A percentile compares a stretch with the other conserved stretches of the same genome.
phyloP scores from a whole-genome alignment of 2,797 vertebrate species.

The Chromobotia macracanthus region DNA sequence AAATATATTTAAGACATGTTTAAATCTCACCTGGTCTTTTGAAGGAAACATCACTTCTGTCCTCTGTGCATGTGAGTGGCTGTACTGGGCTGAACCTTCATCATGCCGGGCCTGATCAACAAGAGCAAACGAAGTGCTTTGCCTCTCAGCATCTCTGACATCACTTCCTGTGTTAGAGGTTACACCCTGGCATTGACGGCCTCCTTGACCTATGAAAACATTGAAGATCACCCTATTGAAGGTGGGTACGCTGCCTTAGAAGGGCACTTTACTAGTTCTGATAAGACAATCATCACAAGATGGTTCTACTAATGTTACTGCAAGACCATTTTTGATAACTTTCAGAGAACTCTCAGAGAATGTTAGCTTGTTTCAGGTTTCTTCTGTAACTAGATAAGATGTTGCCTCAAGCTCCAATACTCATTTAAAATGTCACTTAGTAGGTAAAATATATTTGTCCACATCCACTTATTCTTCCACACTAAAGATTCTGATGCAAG shows the following conservation, averaged over 20 bases:
- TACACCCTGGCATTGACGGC: constrained; percentile 92
- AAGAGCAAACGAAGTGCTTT: constrained; percentile 76
- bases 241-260: constrained; percentile 74
- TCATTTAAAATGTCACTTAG: neutral
- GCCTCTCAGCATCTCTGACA: constrained; percentile 86
- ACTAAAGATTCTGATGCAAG: neutral
- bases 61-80: constrained; percentile 17
- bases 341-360: too few species aligned
- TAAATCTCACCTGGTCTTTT: constrained; percentile 13
- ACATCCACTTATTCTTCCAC: neutral
- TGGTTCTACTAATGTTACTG: too few species aligned
- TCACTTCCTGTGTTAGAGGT: constrained; percentile 91
- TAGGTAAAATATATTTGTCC: too few species aligned
- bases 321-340: neutral
- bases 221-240: constrained; percentile 87
- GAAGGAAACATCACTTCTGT: constrained; percentile 5
- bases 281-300: too few species aligned
- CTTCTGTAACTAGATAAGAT: too few species aligned
- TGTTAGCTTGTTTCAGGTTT: too few species aligned
- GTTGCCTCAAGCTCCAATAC: too few species aligned
- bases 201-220: constrained; percentile 91
- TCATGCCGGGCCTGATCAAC: constrained; percentile 94
- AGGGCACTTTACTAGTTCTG: neutral
- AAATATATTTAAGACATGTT: neutral
- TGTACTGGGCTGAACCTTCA: constrained; percentile 44